A percentile compares a stretch with the other conserved stretches of the same genome.
phyloP scores from a whole-genome alignment of 1,140 invertebrate genomes.

The Drosophila mojavensis region DNA sequence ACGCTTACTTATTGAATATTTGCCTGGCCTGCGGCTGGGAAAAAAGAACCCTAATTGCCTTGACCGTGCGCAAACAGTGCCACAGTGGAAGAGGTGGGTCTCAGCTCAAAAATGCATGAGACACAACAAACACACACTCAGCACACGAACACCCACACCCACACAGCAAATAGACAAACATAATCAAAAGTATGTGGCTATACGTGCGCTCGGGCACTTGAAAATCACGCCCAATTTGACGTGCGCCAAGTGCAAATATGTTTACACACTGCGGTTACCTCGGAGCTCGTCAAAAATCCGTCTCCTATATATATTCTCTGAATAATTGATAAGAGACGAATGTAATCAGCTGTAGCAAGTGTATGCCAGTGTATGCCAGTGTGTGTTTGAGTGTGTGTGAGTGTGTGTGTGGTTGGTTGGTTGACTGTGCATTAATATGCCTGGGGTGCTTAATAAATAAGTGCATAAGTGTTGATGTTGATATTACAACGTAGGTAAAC shows the following conservation, averaged over 20 bases:
- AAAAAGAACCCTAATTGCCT: conserved; percentile 76
- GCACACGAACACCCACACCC: conserved; percentile 3
- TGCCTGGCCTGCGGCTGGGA: conserved; percentile 61
- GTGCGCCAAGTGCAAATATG: conserved; percentile 73
- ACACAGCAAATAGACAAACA: conserved; percentile 78
- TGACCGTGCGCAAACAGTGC: conserved; percentile 73
- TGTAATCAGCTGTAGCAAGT: conserved; percentile 42
- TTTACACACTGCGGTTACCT: conserved; percentile 34
- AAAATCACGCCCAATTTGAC: conserved; percentile 82
- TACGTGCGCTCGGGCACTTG: conserved; percentile 54
- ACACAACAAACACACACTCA: conserved; percentile 24
- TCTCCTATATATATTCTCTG: conserved; percentile 66
- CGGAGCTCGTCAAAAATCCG: conserved; percentile 61
- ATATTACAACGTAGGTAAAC: conserved; percentile 12
- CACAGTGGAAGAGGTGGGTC: neutral
- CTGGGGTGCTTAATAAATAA: conserved; percentile 66
- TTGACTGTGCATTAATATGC: conserved; percentile 68
- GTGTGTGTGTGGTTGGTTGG: conserved; percentile 31
- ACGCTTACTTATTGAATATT: conserved; percentile 81
- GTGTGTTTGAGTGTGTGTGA: conserved; percentile 26
- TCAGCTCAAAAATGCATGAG: conserved; percentile 71
- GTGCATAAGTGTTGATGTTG: conserved; percentile 41
- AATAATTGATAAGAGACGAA: conserved; percentile 74
- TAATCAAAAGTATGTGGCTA: conserved; percentile 69
- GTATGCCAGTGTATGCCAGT: conserved; percentile 36